Conservation (phyloP, 2,888 invertebrate genomes). For the Perdita meconis region DNA sequence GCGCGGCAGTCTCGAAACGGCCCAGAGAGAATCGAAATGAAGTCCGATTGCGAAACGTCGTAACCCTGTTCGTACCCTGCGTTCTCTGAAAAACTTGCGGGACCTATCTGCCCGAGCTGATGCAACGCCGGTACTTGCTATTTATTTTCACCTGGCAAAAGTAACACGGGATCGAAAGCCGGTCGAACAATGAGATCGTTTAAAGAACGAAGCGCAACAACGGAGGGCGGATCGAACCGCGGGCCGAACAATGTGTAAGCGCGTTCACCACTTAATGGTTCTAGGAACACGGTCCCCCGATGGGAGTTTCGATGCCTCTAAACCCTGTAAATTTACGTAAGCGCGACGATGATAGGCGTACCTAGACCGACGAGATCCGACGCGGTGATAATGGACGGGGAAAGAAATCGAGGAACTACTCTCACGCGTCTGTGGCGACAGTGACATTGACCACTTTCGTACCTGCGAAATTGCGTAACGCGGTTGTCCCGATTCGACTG, state of each 20-base stretch:
- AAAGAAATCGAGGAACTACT: constrained; percentile 33
- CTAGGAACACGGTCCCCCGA: constrained; percentile 58
- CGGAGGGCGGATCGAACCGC: constrained; percentile 66
- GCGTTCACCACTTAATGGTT: constrained; percentile 59
- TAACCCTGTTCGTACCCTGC: constrained; percentile 22
- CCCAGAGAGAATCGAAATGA: constrained; percentile 35
- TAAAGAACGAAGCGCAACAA: constrained; percentile 60
- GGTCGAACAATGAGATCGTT: constrained; percentile 66
- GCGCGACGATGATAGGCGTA: constrained; percentile 52
- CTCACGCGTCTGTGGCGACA: constrained; percentile 43
- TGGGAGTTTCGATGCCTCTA: constrained; percentile 57
- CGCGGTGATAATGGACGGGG: constrained; percentile 31
- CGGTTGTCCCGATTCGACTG: too few species aligned
- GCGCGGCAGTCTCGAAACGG: constrained; percentile 6
- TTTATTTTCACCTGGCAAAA: constrained; percentile 58
- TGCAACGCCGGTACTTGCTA: constrained; percentile 36
- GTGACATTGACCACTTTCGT: constrained; percentile 50
- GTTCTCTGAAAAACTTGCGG: constrained; percentile 26
- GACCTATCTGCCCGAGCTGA: constrained; percentile 24
- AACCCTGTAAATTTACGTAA: constrained; percentile 64
- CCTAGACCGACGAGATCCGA: constrained; percentile 39
- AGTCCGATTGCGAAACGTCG: constrained; percentile 30
- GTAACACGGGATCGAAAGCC: constrained; percentile 58
- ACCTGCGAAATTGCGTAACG: not conserved
- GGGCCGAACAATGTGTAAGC: constrained; percentile 52